phyloP scores from a whole-genome alignment of 2,113 vertebrate genomes.

The Bubo scandiacus region DNA sequence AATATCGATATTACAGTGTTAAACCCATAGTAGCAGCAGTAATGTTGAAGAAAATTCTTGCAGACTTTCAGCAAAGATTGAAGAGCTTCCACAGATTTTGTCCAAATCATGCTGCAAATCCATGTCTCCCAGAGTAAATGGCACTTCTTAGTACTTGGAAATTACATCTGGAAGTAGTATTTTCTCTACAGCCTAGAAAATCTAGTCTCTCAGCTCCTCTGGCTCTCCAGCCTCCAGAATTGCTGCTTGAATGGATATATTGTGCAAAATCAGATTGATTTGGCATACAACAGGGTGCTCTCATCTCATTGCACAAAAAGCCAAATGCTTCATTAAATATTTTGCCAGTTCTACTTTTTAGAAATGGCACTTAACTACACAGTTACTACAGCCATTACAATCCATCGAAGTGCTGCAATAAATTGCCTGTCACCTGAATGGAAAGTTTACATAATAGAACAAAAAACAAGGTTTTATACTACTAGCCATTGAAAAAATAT shows the following conservation, averaged over 20 bases:
- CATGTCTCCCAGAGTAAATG: constrained; percentile 12
- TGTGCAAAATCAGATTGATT: constrained; percentile 60
- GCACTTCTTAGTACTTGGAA: constrained; percentile 56
- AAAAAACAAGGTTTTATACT: constrained; percentile 28
- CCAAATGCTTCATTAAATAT: constrained; percentile 59
- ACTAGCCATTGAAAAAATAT: background rate
- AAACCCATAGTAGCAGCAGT: background rate
- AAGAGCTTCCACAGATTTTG: constrained; percentile 26
- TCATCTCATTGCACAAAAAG: constrained; percentile 27
- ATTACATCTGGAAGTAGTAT: constrained; percentile 58
- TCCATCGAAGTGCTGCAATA: constrained; percentile 17
- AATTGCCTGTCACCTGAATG: constrained; percentile 32
- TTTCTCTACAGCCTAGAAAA: constrained; percentile 63
- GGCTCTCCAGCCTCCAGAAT: constrained; percentile 46
- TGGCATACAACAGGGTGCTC: constrained; percentile 50
- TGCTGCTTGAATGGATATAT: constrained; percentile 63
- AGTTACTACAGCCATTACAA: constrained; percentile 12
- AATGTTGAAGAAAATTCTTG: background rate
- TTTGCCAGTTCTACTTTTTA: constrained; percentile 49
- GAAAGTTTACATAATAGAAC: constrained; percentile 48
- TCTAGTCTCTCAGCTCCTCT: constrained; percentile 23
- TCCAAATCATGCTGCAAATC: constrained; percentile 24
- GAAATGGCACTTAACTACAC: constrained; percentile 47
- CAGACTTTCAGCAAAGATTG: background rate
- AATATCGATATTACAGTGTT: background rate